These are phyloP conservation scores for Polypterus senegalus DNA, from an alignment of 2,113 vertebrate species.

Conservation along the genomic window DNA sequence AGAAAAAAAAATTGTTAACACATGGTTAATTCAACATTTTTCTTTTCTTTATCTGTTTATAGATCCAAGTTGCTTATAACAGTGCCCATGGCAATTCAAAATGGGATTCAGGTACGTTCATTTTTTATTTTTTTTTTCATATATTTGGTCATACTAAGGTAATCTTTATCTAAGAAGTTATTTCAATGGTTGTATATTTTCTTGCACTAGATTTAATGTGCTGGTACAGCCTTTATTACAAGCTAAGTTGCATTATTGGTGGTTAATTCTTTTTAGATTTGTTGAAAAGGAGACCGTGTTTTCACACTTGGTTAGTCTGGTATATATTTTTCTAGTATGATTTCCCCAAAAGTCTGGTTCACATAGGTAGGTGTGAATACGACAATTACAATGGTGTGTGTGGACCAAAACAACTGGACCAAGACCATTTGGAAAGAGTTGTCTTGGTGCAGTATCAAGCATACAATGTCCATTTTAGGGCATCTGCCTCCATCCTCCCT, in stretches of 20 bases:
- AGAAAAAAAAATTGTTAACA: no score
- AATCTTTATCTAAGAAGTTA: conserved; percentile 6
- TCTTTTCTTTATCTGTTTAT: conserved; percentile 31
- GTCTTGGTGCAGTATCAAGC: no score
- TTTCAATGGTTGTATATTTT: neutral
- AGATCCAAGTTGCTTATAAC: conserved; percentile 27
- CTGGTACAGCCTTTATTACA: neutral
- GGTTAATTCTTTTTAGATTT: neutral
- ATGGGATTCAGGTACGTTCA: conserved; percentile 40
- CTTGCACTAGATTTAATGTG: neutral
- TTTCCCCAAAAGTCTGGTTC: no score
- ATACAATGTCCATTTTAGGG: no score
- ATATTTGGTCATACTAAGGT: conserved; percentile 4
- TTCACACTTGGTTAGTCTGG: neutral
- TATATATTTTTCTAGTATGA: no score
- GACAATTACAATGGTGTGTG: no score
- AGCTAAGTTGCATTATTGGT: neutral
- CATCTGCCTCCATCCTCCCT: no score
- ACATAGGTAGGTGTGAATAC: no score
- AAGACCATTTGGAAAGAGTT: no score
- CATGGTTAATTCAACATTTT: neutral
- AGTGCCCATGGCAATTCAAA: conserved; percentile 44
- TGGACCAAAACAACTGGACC: no score
- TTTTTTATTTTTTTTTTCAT: conserved; percentile 14
- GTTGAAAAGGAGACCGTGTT: neutral